Evolutionary conservation across 2,888 invertebrate species (phyloP), one percentile per base, ranked within the genome.

Genomic region (Cephus rjabovi): DNA sequence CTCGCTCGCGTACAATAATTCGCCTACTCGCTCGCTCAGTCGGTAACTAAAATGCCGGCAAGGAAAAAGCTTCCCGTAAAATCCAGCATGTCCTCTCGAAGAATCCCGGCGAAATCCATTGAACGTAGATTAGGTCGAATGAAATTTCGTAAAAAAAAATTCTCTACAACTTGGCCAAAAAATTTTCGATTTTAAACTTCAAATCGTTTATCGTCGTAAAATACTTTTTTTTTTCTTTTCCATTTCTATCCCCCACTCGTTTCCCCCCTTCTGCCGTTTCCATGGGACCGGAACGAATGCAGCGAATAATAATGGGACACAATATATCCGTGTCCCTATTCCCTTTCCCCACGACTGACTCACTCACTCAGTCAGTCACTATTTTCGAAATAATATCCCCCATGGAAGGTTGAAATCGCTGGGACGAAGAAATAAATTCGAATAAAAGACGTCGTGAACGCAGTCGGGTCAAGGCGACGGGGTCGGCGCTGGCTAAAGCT

Each of bases 81-180:
- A 40, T 40, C 15, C 40, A 40, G 40, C 40, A 0, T 15, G 40
- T 15, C 40, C 40, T 15, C 12, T 4, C 4, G 4, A 40, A 15
- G 15, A 40, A 40, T 1, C 4, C 40, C 12, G 4, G 15, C 4
- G 11, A 37, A 37, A 15, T 4, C 15, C 40, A 15, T 40, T 0
- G 15, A 40, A 40, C 2, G 23, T 6, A 23, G 23, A 6, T 40
- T 15, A 40, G 40, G 15, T 40, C 40, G 15, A 0, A 40, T 40
- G 40, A 40, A 40, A 40, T 23, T 23, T 4, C 23, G 1, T 6
- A 12, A 35, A 35, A 15, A 6, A 40, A 40, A 6, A 40, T 15
- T 12, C 15, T 4, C 15, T 15, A 15, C 4, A 1, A 40, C 23
- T 15, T 6, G 0, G 1, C 1, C 0, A 6, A 56, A 6, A 9